Percentiles rank a stretch among this genome's conserved stretches.
Conservation (phyloP, 1,140 invertebrate genomes). For the Meteorus sp. region DNA sequence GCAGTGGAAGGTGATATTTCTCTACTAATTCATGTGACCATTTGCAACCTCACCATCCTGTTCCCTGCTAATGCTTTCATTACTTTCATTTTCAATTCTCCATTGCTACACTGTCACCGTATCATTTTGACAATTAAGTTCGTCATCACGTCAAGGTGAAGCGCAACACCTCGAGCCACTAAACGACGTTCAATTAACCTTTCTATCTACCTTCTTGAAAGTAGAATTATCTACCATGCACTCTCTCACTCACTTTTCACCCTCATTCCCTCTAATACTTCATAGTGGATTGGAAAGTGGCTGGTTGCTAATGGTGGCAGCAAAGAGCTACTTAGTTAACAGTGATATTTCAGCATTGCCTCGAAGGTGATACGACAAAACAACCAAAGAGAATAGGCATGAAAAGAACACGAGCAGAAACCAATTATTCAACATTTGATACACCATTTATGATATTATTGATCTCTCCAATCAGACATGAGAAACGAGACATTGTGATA, state of each 20-base stretch:
- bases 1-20: too few species aligned
- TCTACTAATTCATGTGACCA: too few species aligned
- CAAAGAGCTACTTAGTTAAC: constrained; percentile 7
- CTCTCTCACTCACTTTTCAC: neutral
- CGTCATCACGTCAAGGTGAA: neutral
- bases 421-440: too few species aligned
- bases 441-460: too few species aligned
- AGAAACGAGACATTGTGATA: too few species aligned
- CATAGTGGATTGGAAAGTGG: neutral
- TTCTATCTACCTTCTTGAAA: constrained; percentile 12
- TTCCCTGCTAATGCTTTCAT: neutral
- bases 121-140: constrained; percentile 6
- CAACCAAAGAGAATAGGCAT: too few species aligned
- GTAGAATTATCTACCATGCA: neutral
- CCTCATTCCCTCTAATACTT: neutral
- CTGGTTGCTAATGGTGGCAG: too few species aligned
- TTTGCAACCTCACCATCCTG: neutral
- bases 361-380: neutral
- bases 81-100: too few species aligned
- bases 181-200: constrained; percentile 15
- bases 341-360: constrained; percentile 1
- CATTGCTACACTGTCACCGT: too few species aligned
- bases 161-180: neutral
- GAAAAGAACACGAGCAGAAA: too few species aligned
- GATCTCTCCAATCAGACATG: too few species aligned